Evolutionary conservation across 2,888 invertebrate species (phyloP).

Genomic region (Spisula solida): DNA sequence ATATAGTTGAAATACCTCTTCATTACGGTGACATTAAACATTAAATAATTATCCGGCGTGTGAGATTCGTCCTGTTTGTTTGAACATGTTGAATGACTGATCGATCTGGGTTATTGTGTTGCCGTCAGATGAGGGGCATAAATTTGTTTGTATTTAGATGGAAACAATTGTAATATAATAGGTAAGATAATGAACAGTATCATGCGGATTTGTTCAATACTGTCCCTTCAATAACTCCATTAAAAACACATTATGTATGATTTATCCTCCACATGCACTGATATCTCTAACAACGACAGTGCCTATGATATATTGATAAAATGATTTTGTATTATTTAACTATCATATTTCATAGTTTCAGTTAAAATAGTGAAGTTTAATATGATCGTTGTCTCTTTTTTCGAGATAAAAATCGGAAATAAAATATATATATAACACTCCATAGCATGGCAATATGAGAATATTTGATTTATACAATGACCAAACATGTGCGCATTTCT

Average conservation of each 20-base stretch:
- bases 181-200: background rate
- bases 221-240: background rate
- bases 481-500: no score
- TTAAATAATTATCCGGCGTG: background rate
- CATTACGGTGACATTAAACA: no score
- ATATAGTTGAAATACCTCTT: no score
- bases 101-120: background rate
- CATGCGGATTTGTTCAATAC: background rate
- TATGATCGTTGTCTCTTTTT: background rate
- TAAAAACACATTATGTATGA: conserved; percentile 8
- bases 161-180: conserved; percentile 13
- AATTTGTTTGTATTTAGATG: background rate
- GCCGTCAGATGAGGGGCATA: background rate
- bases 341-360: background rate
- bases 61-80: background rate
- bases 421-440: background rate
- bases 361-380: background rate
- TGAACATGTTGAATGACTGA: background rate
- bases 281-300: background rate
- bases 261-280: background rate
- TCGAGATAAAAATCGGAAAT: background rate
- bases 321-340: conserved; percentile 1
- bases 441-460: background rate
- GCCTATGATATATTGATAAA: background rate
- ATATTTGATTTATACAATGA: no score